These are phyloP conservation scores for Adela reaumurella DNA, from an alignment of 2,888 invertebrate species.

Conservation along the genomic window DNA sequence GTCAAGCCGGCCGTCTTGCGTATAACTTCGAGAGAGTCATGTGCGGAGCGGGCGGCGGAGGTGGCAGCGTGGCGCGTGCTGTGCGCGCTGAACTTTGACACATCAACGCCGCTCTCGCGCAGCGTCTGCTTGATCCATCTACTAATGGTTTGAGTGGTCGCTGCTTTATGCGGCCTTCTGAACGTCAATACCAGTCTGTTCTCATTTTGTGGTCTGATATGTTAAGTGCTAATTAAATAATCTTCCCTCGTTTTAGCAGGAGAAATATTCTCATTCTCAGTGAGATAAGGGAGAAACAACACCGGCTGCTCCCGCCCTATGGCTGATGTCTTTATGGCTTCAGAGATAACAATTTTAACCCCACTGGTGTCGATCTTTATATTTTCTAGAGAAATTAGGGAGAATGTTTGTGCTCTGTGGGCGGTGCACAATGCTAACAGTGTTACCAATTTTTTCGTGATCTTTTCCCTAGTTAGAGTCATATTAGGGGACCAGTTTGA, in stretches of 20 bases:
- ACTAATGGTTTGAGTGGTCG: background rate
- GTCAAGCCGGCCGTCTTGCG: constrained; percentile 11
- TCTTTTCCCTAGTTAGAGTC: background rate
- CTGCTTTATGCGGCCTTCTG: background rate
- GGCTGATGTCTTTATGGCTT: constrained; percentile 10
- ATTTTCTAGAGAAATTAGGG: constrained; percentile 9
- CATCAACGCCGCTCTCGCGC: background rate
- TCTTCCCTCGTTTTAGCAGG: constrained; percentile 2
- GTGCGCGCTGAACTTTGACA: background rate
- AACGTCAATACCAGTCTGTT: background rate
- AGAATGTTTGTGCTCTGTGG: constrained; percentile 10
- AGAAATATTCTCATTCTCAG: constrained; percentile 1
- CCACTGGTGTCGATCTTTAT: constrained; percentile 3
- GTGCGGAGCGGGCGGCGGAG: background rate
- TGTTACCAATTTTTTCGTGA: constrained; percentile 6
- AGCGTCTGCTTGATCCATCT: constrained; percentile 1
- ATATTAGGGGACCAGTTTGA: background rate
- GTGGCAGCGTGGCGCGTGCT: constrained; percentile 1
- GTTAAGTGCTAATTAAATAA: background rate
- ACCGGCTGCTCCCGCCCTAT: constrained; percentile 7
- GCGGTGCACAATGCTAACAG: constrained; percentile 8
- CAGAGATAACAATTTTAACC: constrained; percentile 7
- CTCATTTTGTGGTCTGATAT: background rate
- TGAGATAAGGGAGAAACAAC: constrained; percentile 4
- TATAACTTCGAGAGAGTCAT: constrained; percentile 5